Percentiles rank a stretch among this genome's conserved stretches.
These are phyloP conservation scores for Drosophila pectinifera DNA, from an alignment of 1,140 invertebrate genomes.

Conservation along the genomic window DNA sequence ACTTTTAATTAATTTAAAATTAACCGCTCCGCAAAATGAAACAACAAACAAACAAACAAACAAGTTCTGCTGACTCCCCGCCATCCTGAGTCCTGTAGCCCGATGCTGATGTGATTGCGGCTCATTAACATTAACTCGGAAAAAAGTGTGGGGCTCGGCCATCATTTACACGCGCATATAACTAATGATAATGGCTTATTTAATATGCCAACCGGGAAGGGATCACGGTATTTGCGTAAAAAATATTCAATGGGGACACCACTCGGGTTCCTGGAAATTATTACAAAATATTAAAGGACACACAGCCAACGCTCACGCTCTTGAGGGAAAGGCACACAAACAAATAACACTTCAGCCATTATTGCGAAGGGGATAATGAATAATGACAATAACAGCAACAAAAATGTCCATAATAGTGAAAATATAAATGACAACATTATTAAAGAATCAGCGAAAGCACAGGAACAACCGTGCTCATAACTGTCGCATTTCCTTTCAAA, in stretches of 20 bases:
- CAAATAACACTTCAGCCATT: constrained; percentile 41
- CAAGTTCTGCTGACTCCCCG: constrained; percentile 34
- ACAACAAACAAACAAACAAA: constrained; percentile 47
- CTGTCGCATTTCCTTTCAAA: constrained; percentile 55
- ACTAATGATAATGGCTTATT: constrained; percentile 73
- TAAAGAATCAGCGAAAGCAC: constrained; percentile 54
- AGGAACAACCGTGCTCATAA: constrained; percentile 34
- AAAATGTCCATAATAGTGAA: constrained; percentile 42
- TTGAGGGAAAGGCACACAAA: constrained; percentile 15
- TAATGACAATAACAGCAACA: constrained; percentile 56
- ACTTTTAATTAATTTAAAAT: constrained; percentile 67
- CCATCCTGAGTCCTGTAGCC: constrained; percentile 21
- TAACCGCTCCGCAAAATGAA: constrained; percentile 47
- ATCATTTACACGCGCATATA: constrained; percentile 49
- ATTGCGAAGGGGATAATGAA: constrained; percentile 61
- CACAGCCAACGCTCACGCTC: constrained; percentile 6
- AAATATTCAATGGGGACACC: constrained; percentile 33
- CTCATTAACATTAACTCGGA: constrained; percentile 56
- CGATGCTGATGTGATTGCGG: constrained; percentile 60
- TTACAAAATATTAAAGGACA: constrained; percentile 48
- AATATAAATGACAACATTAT: constrained; percentile 76
- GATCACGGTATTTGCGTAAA: constrained; percentile 47
- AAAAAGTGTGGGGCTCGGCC: constrained; percentile 25
- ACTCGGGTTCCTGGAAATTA: constrained; percentile 20
- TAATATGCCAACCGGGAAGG: constrained; percentile 52